phyloP scores from a whole-genome alignment of 2,888 invertebrate species.

The Enchytraeus crypticus region DNA sequence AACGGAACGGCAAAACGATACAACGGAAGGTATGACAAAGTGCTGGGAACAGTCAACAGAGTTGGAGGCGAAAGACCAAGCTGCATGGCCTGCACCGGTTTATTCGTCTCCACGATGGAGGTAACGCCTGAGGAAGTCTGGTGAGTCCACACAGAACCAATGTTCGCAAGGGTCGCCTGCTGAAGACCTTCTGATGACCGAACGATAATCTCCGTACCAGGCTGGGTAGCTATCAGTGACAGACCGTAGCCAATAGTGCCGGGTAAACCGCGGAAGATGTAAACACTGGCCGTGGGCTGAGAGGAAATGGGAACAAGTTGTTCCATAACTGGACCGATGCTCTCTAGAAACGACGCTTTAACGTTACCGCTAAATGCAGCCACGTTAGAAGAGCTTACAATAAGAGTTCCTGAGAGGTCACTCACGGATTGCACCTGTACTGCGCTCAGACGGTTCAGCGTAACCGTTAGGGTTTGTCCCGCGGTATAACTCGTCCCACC shows the following conservation, averaged over 20 bases:
- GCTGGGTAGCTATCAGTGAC: neutral
- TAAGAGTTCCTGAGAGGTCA: slow-evolving; percentile 2
- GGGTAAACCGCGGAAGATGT: neutral
- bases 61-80: neutral
- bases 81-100: neutral
- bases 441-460: neutral
- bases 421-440: slow-evolving; percentile 2
- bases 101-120: no score
- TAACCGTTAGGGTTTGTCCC: neutral
- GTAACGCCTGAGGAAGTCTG: no score
- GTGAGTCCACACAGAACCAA: no score
- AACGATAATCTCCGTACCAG: no score
- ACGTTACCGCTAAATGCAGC: slow-evolving; percentile 5
- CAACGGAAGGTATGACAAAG: neutral
- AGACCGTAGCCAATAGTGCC: neutral
- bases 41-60: neutral
- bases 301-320: neutral
- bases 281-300: neutral
- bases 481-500: neutral
- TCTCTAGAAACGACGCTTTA: neutral
- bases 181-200: no score
- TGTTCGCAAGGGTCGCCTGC: no score
- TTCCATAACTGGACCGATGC: neutral
- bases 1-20: neutral
- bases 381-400: neutral